Base-by-base conservation (phyloP, 1,140 invertebrate genomes). In the Musca domestica region DNA sequence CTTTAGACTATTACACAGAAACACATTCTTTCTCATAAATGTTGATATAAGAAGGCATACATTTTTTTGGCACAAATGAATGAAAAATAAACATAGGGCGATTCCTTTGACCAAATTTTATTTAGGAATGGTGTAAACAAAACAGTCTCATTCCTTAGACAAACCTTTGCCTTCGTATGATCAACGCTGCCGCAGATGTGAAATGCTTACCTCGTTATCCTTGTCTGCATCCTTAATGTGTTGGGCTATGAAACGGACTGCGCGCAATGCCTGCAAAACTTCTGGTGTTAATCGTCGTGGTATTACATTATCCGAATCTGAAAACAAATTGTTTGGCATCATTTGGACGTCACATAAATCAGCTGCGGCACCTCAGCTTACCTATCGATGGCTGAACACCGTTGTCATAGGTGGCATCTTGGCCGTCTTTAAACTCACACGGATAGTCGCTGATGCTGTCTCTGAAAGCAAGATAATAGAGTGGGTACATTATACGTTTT, bases 151-250 rank as follows among this genome's bases (percentile, higher is more conserved):
- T n/a, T n/a, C n/a, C n/a, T n/a, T n/a, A n/a, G n/a, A n/a, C n/a
- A n/a, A n/a, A n/a, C n/a, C n/a, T n/a, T n/a, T n/a, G n/a, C n/a
- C n/a, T n/a, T n/a, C n/a, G n/a, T n/a, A n/a, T n/a, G n/a, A n/a
- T n/a, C n/a, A n/a, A n/a, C n/a, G n/a, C n/a, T n/a, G n/a, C n/a
- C n/a, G n/a, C n/a, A 49, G 19, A 14, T 17, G 2, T 30, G 17
- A 23, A 48, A 70, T 71, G 75, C 84, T 84, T 85, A 95, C 95
- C 88, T 95, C 94, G 77, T 94, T 94, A 83, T 96, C 93, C 83
- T 94, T 94, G 80, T 97, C 95, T 52, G 92, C 92, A 81, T 96
- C 92, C 84, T 95, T 96, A 74, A 98, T 95, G 82, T 98, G 96
- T 82, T 98, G 95, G 20, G 96, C 96, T 78, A 98, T 98, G 84